Evolutionary conservation across 2,888 invertebrate species (phyloP).

Genomic region (Eilema sororculum): DNA sequence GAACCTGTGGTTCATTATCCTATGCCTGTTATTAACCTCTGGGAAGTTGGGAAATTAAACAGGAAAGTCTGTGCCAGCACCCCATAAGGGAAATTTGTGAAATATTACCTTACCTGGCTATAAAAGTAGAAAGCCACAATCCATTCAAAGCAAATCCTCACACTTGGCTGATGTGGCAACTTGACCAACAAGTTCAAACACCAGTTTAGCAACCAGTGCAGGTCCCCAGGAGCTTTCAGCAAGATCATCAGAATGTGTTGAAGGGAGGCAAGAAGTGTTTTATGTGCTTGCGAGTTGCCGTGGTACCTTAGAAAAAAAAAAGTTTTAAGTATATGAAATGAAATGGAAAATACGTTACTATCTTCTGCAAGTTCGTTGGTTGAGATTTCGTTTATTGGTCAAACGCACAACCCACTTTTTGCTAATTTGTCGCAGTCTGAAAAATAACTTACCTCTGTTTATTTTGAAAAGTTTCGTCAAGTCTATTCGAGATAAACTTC

Average conservation of each 20-base stretch:
- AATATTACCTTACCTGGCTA: slow-evolving; percentile 69
- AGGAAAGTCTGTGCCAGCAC: too few species aligned
- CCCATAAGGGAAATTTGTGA: too few species aligned
- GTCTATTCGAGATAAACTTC: slow-evolving; percentile 64
- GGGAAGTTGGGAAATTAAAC: too few species aligned
- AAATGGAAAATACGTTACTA: too few species aligned
- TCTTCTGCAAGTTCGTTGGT: too few species aligned
- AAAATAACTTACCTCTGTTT: slow-evolving; percentile 66
- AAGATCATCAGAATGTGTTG: slow-evolving; percentile 69
- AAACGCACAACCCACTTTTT: too few species aligned
- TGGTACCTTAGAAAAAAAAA: slow-evolving; percentile 58
- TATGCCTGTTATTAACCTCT: too few species aligned
- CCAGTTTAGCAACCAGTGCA: slow-evolving; percentile 63
- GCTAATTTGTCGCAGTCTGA: background rate
- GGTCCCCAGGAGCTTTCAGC: slow-evolving; percentile 54
- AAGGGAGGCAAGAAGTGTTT: slow-evolving; percentile 67
- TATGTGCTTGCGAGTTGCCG: slow-evolving; percentile 74
- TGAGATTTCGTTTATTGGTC: too few species aligned
- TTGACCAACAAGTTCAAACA: slow-evolving; percentile 68
- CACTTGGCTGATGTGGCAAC: slow-evolving; percentile 77
- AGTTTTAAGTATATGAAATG: background rate
- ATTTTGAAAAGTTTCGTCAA: slow-evolving; percentile 68
- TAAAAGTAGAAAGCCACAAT: slow-evolving; percentile 70
- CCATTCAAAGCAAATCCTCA: slow-evolving; percentile 78
- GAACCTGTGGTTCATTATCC: too few species aligned